phyloP scores from a whole-genome alignment of 2,797 vertebrate genomes.

The Gila robusta region DNA sequence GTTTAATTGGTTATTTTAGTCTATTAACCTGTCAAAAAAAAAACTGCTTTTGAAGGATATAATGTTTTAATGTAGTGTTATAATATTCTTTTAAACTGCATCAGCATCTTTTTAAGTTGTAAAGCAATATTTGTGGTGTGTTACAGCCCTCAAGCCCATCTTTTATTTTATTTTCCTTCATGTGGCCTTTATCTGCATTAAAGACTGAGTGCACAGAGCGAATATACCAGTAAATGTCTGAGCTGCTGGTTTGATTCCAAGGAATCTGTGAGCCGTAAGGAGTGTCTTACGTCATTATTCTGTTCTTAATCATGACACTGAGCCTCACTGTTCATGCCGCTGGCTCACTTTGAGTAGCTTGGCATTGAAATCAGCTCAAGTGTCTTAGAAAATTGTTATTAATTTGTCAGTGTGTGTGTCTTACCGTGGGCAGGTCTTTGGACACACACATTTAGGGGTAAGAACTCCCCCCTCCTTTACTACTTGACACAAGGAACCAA shows the following conservation, averaged over 20 bases:
- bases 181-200: conserved; percentile 8
- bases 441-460: conserved; percentile 72
- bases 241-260: conserved; percentile 31
- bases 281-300: conserved; percentile 14
- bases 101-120: neutral
- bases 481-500: conserved; percentile 74
- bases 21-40: neutral
- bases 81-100: neutral
- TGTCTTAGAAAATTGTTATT: neutral
- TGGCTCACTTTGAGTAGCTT: conserved; percentile 13
- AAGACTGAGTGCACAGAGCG: neutral
- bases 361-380: conserved; percentile 12
- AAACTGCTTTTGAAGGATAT: neutral
- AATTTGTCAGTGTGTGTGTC: conserved; percentile 2
- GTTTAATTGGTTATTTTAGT: neutral
- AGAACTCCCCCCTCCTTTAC: conserved; percentile 66
- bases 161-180: neutral
- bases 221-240: conserved; percentile 14
- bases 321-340: neutral
- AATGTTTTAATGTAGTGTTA: neutral
- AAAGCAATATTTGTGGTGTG: neutral
- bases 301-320: conserved; percentile 23
- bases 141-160: neutral
- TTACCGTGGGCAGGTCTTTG: conserved; percentile 73
- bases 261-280: conserved; percentile 11